These are phyloP conservation scores for Platichthys stellatus DNA, from an alignment of 2,113 vertebrate species.

Conservation along the genomic window DNA sequence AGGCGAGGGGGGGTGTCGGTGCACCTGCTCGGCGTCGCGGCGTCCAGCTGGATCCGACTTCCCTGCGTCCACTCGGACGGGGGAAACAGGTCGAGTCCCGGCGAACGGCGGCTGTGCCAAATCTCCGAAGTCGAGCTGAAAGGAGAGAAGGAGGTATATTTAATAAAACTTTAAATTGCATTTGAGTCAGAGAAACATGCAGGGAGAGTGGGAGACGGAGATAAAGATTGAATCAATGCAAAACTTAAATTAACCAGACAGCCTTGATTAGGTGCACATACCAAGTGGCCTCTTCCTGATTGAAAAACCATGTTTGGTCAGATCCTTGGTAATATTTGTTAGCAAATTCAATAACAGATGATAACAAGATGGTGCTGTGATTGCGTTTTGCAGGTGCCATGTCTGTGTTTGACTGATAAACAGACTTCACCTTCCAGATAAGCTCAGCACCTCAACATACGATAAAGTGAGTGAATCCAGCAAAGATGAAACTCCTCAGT, in stretches of 20 bases:
- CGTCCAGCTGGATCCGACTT: not conserved
- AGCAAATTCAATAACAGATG: constrained; percentile 12
- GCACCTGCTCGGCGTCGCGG: not conserved
- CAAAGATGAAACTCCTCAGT: not conserved
- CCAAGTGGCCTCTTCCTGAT: constrained; percentile 25
- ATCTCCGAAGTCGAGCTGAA: constrained; percentile 22
- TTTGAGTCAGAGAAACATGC: constrained; percentile 11
- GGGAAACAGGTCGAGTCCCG: not conserved
- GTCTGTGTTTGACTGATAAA: constrained; percentile 15
- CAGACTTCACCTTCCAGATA: constrained; percentile 12
- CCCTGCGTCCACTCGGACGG: not conserved
- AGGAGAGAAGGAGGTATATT: constrained; percentile 11
- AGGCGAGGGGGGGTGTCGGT: not conserved
- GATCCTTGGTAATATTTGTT: constrained; percentile 29
- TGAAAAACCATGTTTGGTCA: constrained; percentile 35
- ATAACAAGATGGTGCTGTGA: constrained; percentile 1
- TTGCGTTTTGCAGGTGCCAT: constrained; percentile 11
- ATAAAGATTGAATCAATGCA: constrained; percentile 52
- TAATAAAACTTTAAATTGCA: constrained; percentile 42
- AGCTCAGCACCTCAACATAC: not conserved
- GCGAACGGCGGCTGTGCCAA: not conserved
- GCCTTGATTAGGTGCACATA: constrained; percentile 32
- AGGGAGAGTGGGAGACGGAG: not conserved
- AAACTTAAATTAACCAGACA: constrained; percentile 41
- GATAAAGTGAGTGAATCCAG: not conserved